phyloP scores from a whole-genome alignment of 2,113 vertebrate genomes.

The Platichthys flesus region DNA sequence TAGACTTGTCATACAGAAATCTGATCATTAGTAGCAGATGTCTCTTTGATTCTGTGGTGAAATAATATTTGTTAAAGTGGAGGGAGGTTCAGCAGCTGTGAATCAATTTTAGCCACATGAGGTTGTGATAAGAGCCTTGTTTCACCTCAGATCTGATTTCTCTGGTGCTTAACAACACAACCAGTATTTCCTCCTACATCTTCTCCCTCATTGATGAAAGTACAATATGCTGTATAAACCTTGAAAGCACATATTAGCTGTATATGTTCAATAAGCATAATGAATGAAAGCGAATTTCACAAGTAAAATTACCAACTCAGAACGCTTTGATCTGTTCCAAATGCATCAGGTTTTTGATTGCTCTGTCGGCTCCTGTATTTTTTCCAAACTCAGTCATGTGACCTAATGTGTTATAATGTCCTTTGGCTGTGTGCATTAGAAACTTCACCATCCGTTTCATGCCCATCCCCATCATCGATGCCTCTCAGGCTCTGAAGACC shows the following conservation, averaged over 20 bases:
- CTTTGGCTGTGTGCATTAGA: slow-evolving; percentile 73
- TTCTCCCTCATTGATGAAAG: neutral
- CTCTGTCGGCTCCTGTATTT: neutral
- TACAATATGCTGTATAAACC: neutral
- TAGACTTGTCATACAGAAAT: slow-evolving; percentile 41
- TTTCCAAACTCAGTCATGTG: neutral
- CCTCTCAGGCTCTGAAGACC: slow-evolving; percentile 95
- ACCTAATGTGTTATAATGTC: slow-evolving; percentile 9
- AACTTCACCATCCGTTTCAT: slow-evolving; percentile 97
- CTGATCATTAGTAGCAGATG: slow-evolving; percentile 48
- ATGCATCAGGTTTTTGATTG: too few species aligned
- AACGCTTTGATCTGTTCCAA: neutral
- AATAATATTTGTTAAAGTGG: slow-evolving; percentile 66
- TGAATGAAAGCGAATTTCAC: too few species aligned
- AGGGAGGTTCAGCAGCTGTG: slow-evolving; percentile 38
- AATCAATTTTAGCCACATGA: slow-evolving; percentile 67
- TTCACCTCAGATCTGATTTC: slow-evolving; percentile 68
- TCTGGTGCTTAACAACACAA: slow-evolving; percentile 62
- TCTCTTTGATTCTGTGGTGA: slow-evolving; percentile 65
- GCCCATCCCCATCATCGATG: slow-evolving; percentile 97
- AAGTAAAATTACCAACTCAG: too few species aligned
- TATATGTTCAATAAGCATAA: neutral
- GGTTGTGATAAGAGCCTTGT: slow-evolving; percentile 68
- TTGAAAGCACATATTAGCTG: neutral
- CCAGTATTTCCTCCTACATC: slow-evolving; percentile 49